Evolutionary conservation across 1,140 invertebrate genomes (phyloP), one percentile per base, ranked within the genome.

Genomic region (Bicyclus anynana): DNA sequence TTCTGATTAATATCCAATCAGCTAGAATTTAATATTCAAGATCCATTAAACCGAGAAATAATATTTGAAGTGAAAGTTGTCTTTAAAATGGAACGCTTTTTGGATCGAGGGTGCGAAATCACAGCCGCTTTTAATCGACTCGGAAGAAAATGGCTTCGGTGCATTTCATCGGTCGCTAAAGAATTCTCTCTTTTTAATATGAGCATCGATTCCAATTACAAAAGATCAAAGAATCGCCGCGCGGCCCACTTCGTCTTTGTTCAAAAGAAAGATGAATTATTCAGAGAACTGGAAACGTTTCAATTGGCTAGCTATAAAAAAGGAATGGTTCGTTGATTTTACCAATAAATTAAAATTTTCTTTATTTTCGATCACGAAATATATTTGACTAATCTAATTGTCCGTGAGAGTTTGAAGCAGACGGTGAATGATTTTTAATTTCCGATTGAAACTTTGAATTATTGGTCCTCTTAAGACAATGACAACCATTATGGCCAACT

Each of bases 191-290:
- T 84, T 88, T 88, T 88, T 88, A 88, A 88, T 86, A 85, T 84
- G 83, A 88, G 83, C 85, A 88, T 88, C 85, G 85, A 86, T 88
- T 88, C 80, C 83, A 88, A 88, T 88, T 86, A 88, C 83, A 86
- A 88, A 86, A 88, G 85, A 88, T 88, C 85, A 88, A 88, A 88
- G 85, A 84, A 86, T 88, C 83, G 84, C 80, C 85, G 82, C 77
- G 74, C 82, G 79, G 83, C 81, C 85, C 81, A 86, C 84, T 88
- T 86, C 83, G 82, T 88, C 85, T 85, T 88, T 88, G 83, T 88
- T 88, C 83, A 86, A 88, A 88, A 79, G 82, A 88, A 84, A 86
- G 83, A 88, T 88, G 85, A 88, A 88, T 88, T 84, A 88, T 88
- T 85, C 85, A 88, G 69, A 85, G 85, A 88, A 72, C 85, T 88